Base-by-base conservation (phyloP, 2,888 invertebrate species). In the Dasypogon diadema region DNA sequence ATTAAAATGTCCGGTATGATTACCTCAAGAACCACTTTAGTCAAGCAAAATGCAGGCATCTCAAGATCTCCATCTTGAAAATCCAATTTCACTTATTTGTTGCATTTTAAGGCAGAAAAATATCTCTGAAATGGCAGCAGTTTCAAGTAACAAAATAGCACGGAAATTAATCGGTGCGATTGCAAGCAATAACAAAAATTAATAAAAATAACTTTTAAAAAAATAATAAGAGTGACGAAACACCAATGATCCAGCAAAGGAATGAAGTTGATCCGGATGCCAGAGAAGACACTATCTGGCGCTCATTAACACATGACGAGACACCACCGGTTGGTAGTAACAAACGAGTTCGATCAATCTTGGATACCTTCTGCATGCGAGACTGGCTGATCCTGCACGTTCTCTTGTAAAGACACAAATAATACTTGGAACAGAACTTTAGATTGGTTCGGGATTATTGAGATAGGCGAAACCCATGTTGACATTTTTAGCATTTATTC, bases 241-340 rank as follows among this genome's bases (percentile, higher is more conserved):
- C 34, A 30, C 5, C 10, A 30, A 30, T 30, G n/a, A n/a, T n/a
- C n/a, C 10, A 30, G 34, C 34, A 6, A 5, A 2, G 42, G 63
- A 63, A 63, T 63, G 63, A 63, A 42, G 42, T 18, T 42, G 42
- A 18, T 42, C 63, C 12, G 22, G 63, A 42, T 63, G 37, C 21
- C 63, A 37, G 37, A 34, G 37, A 63, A 60, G 63, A 63, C 34
- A n/a, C 22, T 63, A 63, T 63, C 63, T 42, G 63, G 63, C 37
- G 18, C 63, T 63, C 63, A 63, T 63, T 63, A 63, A 63, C 63
- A 63, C 63, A 63, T 63, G 63, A 63, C 37, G 63, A 63, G 63
- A 63, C 63, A 63, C 63, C 63, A 63, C 37, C 14, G 30, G 37
- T 63, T 63, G 63, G 10, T 30, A n/a, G 34, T 30, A 30, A 30